A percentile compares a stretch with the other conserved stretches of the same genome.
Evolutionary conservation across 2,113 vertebrate species (phyloP).

Genomic region (Nannobrachium achirus): DNA sequence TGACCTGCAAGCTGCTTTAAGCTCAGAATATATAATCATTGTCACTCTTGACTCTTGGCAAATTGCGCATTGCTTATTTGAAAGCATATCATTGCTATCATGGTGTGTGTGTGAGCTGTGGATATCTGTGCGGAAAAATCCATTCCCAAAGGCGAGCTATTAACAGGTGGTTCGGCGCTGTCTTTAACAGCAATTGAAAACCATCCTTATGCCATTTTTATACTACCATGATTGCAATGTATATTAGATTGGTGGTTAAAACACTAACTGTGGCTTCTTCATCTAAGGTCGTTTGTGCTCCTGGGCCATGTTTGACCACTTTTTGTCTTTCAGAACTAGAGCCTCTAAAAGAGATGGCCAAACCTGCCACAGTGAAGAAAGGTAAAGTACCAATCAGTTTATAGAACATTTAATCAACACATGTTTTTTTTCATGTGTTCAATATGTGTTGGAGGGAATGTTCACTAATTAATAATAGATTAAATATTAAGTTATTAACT

Average conservation of each 20-base stretch:
- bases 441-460: not conserved
- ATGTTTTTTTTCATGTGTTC: too few relatives aligned
- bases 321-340: slow-evolving; percentile 48
- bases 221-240: not conserved
- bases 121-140: not conserved
- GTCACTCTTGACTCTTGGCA: too few relatives aligned
- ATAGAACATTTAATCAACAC: too few relatives aligned
- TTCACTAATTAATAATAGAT: not conserved
- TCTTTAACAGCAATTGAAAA: too few relatives aligned
- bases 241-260: not conserved
- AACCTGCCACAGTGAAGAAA: slow-evolving; percentile 55
- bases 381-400: slow-evolving; percentile 35
- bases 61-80: too few relatives aligned
- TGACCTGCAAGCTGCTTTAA: not conserved
- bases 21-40: not conserved
- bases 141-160: too few relatives aligned
- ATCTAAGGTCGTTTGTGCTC: not conserved
- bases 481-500: not conserved
- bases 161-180: too few relatives aligned
- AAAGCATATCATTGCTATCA: too few relatives aligned
- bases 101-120: not conserved
- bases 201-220: not conserved
- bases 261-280: not conserved
- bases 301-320: not conserved
- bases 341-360: slow-evolving; percentile 52